Evolutionary conservation across 2,113 vertebrate species (phyloP), one percentile per base, ranked within the genome.

Genomic region (Progne subis): DNA sequence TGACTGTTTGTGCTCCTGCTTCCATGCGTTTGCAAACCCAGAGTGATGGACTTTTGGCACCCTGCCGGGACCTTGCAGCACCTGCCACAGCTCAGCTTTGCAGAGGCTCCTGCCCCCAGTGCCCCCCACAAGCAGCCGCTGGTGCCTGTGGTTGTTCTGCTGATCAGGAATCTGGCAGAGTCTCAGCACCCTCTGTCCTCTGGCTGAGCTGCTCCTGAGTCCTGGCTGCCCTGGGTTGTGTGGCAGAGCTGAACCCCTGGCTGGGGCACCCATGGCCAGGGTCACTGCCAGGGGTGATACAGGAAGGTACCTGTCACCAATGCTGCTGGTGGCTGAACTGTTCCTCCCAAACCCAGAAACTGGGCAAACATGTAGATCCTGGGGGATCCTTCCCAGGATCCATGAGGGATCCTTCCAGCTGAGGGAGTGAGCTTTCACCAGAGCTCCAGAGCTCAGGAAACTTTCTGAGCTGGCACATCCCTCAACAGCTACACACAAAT

Each of bases 81-180:
- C 18, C 24, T 5, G 0, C 76, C 18, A 37, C 9, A 52, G 26
- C 53, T 44, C 32, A 19, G 32, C 44, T 44, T 12, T 16, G 29
- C 41, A 19, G 15, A 25, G 32, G 23, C 18, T 76, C 32, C 44
- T 26, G 18, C 16, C 24, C 31, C 8, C 11, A 0, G 0, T 21
- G 34, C 37, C 11, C 18, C 43, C 57, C 13, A 7, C 1, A 1
- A 50, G 37, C 43, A 5, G 28, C 21, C 0, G 0, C 29, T 23
- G 50, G 14, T 1, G 3, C 7, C 3, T 15, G 12, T 14, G 55
- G 55, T 34, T 26, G 6, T 50, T 74, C 7, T 37, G 13, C 34
- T 29, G 14, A 4, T 50, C 41, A 18, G 68, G 57, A 80, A 44
- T 23, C 41, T 3, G 1, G 16, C 24, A 9, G 31, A 74, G 31